A percentile compares a stretch with the other conserved stretches of the same genome.
phyloP scores from a whole-genome alignment of 2,797 vertebrate species.

The Bradypodion pumilum region DNA sequence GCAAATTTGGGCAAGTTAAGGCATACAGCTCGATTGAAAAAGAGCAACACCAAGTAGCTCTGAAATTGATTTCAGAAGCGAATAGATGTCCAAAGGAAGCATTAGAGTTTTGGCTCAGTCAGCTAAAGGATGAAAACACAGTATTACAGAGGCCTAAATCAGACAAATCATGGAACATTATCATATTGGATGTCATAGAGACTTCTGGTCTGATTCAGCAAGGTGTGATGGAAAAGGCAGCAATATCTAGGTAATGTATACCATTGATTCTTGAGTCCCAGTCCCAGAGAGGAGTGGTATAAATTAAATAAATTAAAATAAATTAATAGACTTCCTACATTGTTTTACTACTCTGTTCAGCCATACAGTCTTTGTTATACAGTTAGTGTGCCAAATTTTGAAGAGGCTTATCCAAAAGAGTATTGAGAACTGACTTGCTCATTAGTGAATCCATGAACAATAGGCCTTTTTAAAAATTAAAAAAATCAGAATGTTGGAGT shows the following conservation, averaged over 20 bases:
- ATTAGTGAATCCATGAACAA: neutral
- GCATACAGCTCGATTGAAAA: slow-evolving; percentile 96
- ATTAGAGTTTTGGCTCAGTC: slow-evolving; percentile 93
- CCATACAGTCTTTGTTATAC: neutral
- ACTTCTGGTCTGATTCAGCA: slow-evolving; percentile 93
- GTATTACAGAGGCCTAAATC: slow-evolving; percentile 88
- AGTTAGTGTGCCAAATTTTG: neutral
- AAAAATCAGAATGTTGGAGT: neutral
- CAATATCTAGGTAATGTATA: slow-evolving; percentile 87
- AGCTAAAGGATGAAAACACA: slow-evolving; percentile 86
- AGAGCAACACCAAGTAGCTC: slow-evolving; percentile 85
- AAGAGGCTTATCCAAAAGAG: neutral
- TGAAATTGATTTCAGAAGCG: slow-evolving; percentile 82
- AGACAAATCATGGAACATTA: slow-evolving; percentile 94
- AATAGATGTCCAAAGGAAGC: slow-evolving; percentile 82
- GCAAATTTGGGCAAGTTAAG: slow-evolving; percentile 84
- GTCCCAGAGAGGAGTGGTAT: too few species aligned
- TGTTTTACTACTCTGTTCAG: neutral
- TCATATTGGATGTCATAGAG: slow-evolving; percentile 94
- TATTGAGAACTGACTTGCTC: neutral
- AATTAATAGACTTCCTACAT: neutral
- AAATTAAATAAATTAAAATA: too few species aligned
- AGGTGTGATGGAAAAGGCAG: slow-evolving; percentile 96
- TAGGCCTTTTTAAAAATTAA: neutral
- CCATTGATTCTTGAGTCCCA: neutral